Percentiles rank a stretch among this genome's conserved stretches.
These are phyloP conservation scores for Chanos chanos DNA, from an alignment of 2,797 vertebrate genomes.

Conservation along the genomic window DNA sequence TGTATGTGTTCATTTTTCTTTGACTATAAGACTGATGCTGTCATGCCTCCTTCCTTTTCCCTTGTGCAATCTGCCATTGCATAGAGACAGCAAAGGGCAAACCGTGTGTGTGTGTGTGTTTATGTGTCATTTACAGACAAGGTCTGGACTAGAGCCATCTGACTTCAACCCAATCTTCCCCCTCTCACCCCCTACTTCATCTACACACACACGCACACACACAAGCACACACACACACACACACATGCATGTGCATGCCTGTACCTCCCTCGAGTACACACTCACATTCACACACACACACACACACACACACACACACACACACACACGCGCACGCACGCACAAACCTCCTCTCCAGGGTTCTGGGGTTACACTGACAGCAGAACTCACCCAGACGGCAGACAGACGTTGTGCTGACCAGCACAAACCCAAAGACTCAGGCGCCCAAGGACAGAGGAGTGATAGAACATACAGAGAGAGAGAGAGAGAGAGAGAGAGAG, in stretches of 20 bases:
- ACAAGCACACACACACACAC: slow-evolving; percentile 15
- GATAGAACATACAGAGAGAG: slow-evolving; percentile 27
- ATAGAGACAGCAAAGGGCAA: slow-evolving; percentile 51
- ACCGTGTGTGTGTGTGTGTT: slow-evolving; percentile 14
- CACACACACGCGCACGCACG: slow-evolving; percentile 36
- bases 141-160: slow-evolving; percentile 87
- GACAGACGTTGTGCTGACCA: slow-evolving; percentile 86
- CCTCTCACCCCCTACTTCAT: slow-evolving; percentile 7
- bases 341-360: background rate
- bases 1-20: slow-evolving; percentile 30
- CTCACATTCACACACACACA: slow-evolving; percentile 1
- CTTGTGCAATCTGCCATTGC: slow-evolving; percentile 39
- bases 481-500: slow-evolving; percentile 36
- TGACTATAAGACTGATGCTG: slow-evolving; percentile 49
- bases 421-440: slow-evolving; percentile 74
- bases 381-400: slow-evolving; percentile 57
- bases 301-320: slow-evolving; percentile 40
- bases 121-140: slow-evolving; percentile 68
- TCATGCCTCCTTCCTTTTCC: slow-evolving; percentile 44
- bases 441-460: slow-evolving; percentile 65
- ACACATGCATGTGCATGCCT: background rate
- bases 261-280: background rate
- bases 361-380: slow-evolving; percentile 53
- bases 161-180: slow-evolving; percentile 59
- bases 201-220: slow-evolving; percentile 41